Evolutionary conservation across 2,113 vertebrate genomes (phyloP).

Genomic region (Murina feae): DNA sequence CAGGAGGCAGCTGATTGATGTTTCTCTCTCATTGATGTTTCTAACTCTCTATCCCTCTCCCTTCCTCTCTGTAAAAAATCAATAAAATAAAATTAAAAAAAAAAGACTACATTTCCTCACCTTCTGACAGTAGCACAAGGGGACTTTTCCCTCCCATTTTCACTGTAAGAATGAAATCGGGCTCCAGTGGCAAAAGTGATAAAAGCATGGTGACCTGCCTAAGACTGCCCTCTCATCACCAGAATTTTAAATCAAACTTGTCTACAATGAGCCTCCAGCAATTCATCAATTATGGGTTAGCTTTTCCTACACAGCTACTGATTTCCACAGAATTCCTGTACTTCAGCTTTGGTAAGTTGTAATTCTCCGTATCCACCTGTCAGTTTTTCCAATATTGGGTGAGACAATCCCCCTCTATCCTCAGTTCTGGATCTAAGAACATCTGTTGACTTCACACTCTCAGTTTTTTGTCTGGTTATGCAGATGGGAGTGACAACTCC

Average conservation of each 20-base stretch:
- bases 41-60: too few relatives aligned
- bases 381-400: neutral
- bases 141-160: fast-evolving
- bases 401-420: neutral
- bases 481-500: neutral
- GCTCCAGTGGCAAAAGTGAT: neutral
- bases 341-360: neutral
- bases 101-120: neutral
- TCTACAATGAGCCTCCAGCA: neutral
- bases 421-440: neutral
- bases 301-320: neutral
- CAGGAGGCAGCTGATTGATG: too few relatives aligned
- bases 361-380: neutral
- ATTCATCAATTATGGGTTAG: neutral
- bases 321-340: too few relatives aligned
- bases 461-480: neutral
- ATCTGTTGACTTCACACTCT: neutral
- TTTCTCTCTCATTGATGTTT: too few relatives aligned
- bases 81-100: too few relatives aligned
- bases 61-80: too few relatives aligned
- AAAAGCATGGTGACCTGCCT: neutral
- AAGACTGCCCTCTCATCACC: neutral
- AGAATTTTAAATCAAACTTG: neutral
- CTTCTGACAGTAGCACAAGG: neutral
- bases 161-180: neutral